These are phyloP conservation scores for Ditylenchus dipsaci DNA, from an alignment of 1,140 invertebrate species.

Conservation along the genomic window DNA sequence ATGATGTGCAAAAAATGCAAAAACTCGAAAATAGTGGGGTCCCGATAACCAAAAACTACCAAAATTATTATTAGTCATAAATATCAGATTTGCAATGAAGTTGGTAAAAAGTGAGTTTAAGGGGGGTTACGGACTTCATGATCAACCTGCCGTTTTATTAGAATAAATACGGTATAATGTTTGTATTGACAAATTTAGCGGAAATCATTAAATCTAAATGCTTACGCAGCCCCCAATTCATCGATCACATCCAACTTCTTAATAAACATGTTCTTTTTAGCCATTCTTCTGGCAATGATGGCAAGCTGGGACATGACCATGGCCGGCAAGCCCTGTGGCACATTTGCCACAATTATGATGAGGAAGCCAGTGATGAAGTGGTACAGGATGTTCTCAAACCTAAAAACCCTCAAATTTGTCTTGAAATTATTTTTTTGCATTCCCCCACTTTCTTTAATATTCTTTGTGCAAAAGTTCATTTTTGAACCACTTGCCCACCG, in stretches of 20 bases:
- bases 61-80: no score
- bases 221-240: slow-evolving; percentile 81
- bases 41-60: no score
- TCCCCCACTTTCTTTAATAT: neutral
- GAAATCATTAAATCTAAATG: no score
- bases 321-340: slow-evolving; percentile 72
- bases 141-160: no score
- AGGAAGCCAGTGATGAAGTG: slow-evolving; percentile 57
- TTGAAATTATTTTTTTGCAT: neutral
- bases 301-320: slow-evolving; percentile 97
- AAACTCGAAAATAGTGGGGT: no score
- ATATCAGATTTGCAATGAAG: no score
- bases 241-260: slow-evolving; percentile 98
- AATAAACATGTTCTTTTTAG: slow-evolving; percentile 91
- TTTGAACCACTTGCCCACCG: no score
- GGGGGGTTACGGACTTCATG: no score
- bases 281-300: slow-evolving; percentile 96
- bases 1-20: no score
- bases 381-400: slow-evolving; percentile 53
- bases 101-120: no score
- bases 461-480: neutral
- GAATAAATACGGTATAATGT: no score
- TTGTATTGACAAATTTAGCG: no score
- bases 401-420: slow-evolving; percentile 3
- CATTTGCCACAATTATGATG: slow-evolving; percentile 57